Evolutionary conservation across 2,797 vertebrate genomes (phyloP), one percentile per base, ranked within the genome.

Genomic region (Coccyzus lansbergi): DNA sequence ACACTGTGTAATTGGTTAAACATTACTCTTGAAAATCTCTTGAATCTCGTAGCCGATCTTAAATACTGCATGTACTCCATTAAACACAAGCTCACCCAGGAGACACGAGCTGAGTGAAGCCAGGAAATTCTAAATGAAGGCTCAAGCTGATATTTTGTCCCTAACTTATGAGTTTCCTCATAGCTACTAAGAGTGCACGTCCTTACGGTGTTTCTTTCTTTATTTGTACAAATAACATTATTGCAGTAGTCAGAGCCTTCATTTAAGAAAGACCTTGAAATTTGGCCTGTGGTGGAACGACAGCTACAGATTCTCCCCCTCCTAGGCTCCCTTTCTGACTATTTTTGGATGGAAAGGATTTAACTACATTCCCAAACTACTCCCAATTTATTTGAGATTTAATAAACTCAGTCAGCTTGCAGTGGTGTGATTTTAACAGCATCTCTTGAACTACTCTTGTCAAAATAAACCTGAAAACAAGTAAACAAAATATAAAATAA

Each of bases 71-170:
- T 91, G 63, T 86, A 75, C 29, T 91, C 70, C 58, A 46, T 80
- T 87, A 95, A 97, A 94, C 86, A 80, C 59, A 91, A 85, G 42
- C 51, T 90, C 59, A 91, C 74, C 52, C 78, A 70, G 92, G 69
- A 94, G 82, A 93, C 31, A n/a, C 31, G 59, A 79, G 18, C 58
- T 85, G 52, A 87, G 49, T 72, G 67, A 94, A 80, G 71, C 46
- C 58, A 96, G 52, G 65, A 97, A 97, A 95, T 94, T 91, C 34
- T 86, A 65, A 88, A n/a, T 15, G 70, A 78, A 95, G 34, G 28
- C 53, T 93, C 55, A 90, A 84, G 34, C 34, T 94, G 65, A 69
- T 62, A 81, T 84, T 92, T 85, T 87, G 58, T 71, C 68, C 53
- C 76, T 69, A 78, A 84, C 22, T 92, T 81, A 59, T 12, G 52